Evolutionary conservation across 2,113 vertebrate genomes (phyloP).

Genomic region (Diphyllodes magnificus): DNA sequence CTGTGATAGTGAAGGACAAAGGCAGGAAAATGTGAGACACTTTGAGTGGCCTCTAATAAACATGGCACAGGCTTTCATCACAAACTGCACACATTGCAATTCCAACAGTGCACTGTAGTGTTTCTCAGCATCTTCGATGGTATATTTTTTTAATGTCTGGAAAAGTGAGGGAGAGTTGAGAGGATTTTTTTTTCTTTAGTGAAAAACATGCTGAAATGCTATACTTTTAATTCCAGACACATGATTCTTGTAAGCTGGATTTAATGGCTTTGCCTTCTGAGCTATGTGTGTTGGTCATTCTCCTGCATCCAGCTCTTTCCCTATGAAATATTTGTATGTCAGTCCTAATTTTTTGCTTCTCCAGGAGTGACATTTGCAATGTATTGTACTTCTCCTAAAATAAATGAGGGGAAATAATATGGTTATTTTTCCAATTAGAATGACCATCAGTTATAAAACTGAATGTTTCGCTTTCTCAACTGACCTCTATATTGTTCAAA

Average conservation of each 20-base stretch:
- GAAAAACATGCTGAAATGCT: background rate
- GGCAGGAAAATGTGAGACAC: background rate
- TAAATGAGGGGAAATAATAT: background rate
- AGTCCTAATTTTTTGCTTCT: background rate
- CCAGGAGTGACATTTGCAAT: background rate
- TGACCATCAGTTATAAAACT: background rate
- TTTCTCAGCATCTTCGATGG: background rate
- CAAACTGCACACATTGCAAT: background rate
- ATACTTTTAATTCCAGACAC: constrained; percentile 22
- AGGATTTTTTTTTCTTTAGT: background rate
- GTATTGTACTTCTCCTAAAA: background rate
- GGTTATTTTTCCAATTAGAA: background rate
- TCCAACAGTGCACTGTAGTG: background rate
- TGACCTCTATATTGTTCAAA: background rate
- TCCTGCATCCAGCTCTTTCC: background rate
- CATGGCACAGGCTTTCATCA: background rate
- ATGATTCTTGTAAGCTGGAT: constrained; percentile 16
- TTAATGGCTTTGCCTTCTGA: constrained; percentile 25
- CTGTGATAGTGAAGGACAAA: background rate
- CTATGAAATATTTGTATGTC: background rate
- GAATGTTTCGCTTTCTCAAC: background rate
- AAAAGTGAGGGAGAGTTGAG: background rate
- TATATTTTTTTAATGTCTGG: background rate
- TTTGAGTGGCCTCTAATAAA: background rate
- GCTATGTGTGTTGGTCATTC: background rate